Percentiles rank a stretch among this genome's conserved stretches.
Conservation (phyloP, 1,140 invertebrate genomes). For the Drosophila ananassae region DNA sequence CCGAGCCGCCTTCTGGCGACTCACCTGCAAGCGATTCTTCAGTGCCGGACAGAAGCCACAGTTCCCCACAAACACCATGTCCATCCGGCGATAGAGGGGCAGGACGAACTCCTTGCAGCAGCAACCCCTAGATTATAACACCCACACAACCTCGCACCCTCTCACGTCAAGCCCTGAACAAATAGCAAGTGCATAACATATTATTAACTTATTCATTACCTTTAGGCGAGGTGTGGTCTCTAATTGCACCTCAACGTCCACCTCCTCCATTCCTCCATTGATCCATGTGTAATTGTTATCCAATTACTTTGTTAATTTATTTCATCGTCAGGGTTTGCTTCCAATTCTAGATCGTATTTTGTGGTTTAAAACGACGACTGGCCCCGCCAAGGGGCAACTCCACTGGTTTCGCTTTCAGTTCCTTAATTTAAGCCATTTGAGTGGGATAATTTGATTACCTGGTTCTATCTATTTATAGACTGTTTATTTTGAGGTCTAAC, state of each 20-base stretch:
- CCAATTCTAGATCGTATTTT: constrained; percentile 39
- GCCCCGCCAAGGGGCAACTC: constrained; percentile 8
- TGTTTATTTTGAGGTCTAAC: neutral
- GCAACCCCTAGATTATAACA: neutral
- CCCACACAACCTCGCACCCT: neutral
- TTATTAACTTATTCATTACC: constrained; percentile 59
- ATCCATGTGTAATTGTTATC: constrained; percentile 43
- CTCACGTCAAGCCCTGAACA: constrained; percentile 17
- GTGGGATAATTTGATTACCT: neutral
- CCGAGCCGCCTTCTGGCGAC: constrained; percentile 92
- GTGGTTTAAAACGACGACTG: constrained; percentile 22
- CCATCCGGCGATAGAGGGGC: constrained; percentile 72
- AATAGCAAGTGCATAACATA: constrained; percentile 36
- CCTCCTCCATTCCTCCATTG: neutral
- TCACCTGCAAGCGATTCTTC: constrained; percentile 87
- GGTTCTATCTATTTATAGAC: neutral
- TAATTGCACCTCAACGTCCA: constrained; percentile 47
- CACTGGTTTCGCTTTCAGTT: constrained; percentile 18
- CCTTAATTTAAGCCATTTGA: neutral
- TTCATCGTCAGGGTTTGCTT: constrained; percentile 41
- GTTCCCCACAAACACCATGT: constrained; percentile 81
- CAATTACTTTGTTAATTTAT: constrained; percentile 44
- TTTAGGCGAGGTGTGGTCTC: constrained; percentile 44
- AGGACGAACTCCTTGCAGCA: neutral
- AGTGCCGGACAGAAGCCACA: constrained; percentile 73